Evolutionary conservation across 2,797 vertebrate genomes (phyloP), one percentile per base, ranked within the genome.

Genomic region (Hippocampus kuda): DNA sequence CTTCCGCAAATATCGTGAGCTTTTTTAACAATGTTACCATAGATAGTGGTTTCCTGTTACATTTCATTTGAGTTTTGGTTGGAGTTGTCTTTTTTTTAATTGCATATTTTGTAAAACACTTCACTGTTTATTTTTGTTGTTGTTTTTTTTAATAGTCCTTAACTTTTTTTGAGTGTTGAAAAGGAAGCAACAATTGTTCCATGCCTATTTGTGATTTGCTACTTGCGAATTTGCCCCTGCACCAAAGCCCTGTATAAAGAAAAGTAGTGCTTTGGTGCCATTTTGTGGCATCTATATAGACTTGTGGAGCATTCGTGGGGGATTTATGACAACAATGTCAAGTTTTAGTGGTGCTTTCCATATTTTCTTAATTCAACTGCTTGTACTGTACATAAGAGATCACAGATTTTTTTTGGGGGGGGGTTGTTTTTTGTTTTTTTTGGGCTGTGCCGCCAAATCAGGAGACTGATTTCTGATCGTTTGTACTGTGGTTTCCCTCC

Each of bases 11-110:
- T 71, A 63, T 65, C 53, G 30, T 51, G 16, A 64, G 49, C 65
- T 74, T 69, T 24, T 70, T 65, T 27, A 53, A 73, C 83, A 66
- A 71, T 68, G 76, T 72, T 77, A 81, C 81, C 83, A 86, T 86
- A 53, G 26, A 72, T 75, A 71, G 65, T 64, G 68, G 16, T 74
- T 80, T 77, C 56, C n/a, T 59, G 68, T 78, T 74, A 48, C 16
- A 42, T 74, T 76, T 68, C 27, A 26, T 67, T n/a, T 1, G 34
- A 38, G 34, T 38, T 38, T 38, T 38, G 34, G 34, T 38, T 70
- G 38, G 30, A 74, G 61, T 18, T 68, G 77, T 59, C 67, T 38
- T 78, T 59, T 68, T 42, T 70, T 75, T 46, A 13, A 69, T 76
- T 70, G 72, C 18, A 20, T 24, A 34, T 61, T 60, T 61, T 34